Conservation (phyloP, 2,113 vertebrate genomes). For the Rhombomys opimus region DNA sequence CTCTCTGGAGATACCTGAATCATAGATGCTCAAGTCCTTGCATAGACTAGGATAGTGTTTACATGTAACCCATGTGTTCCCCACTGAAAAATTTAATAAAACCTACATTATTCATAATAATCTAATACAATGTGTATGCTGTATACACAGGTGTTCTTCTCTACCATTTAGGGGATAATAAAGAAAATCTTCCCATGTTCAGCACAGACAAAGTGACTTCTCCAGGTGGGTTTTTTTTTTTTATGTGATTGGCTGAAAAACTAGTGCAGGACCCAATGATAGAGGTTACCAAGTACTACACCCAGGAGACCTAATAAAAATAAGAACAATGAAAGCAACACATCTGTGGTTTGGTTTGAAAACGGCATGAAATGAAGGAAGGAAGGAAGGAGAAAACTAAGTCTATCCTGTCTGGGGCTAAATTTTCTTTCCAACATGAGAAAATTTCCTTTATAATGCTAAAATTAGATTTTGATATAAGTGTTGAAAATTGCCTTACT, state of each 20-base stretch:
- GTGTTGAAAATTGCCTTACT: neutral
- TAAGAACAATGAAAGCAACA: neutral
- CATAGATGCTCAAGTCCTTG: neutral
- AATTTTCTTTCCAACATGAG: neutral
- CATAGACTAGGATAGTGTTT: neutral
- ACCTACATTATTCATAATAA: neutral
- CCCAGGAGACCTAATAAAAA: neutral
- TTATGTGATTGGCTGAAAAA: neutral
- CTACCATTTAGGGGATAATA: neutral
- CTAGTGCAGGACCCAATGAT: neutral
- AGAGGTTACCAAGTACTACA: neutral
- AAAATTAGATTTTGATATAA: slow-evolving; percentile 1
- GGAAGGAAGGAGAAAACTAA: rapidly evolving
- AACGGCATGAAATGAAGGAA: neutral
- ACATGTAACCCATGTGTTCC: too few species aligned
- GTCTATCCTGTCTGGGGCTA: neutral
- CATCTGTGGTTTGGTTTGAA: neutral
- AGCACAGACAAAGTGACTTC: neutral
- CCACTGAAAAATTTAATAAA: neutral
- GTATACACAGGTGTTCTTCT: neutral
- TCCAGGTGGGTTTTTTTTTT: too few species aligned
- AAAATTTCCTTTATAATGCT: neutral
- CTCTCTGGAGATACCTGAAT: neutral
- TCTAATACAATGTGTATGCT: neutral
- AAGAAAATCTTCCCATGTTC: neutral